phyloP scores from a whole-genome alignment of 37 sponge, comb jelly and placozoan genomes.

The Spongilla lacustris region DNA sequence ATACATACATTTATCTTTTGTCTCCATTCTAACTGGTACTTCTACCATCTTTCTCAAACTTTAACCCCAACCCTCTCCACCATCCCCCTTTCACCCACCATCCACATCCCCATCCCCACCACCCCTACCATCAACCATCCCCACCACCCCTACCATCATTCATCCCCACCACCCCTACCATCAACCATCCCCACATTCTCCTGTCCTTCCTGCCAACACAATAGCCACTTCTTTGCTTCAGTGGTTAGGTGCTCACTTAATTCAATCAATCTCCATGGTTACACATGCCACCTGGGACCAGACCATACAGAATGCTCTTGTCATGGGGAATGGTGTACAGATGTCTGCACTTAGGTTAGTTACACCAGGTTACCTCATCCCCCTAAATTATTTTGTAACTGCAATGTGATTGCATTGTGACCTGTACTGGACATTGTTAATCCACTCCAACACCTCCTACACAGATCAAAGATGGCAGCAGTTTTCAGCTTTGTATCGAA shows the following conservation, averaged over 20 bases:
- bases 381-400: too few relatives aligned
- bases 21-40: too few relatives aligned
- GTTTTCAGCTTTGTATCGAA: constrained; percentile 5
- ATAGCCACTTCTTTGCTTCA: background rate
- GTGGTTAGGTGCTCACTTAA: background rate
- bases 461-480: background rate
- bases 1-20: too few relatives aligned
- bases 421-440: too few relatives aligned
- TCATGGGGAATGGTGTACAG: background rate
- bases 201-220: background rate
- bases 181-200: background rate
- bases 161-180: background rate
- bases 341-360: background rate
- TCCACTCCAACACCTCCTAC: background rate
- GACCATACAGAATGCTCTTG: background rate
- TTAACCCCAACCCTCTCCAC: too few relatives aligned
- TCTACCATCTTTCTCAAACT: background rate
- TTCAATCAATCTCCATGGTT: background rate
- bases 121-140: too few relatives aligned
- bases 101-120: too few relatives aligned
- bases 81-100: too few relatives aligned
- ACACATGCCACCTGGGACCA: background rate
- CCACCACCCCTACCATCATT: background rate
- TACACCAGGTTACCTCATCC: background rate
- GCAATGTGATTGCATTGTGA: too few relatives aligned